Evolutionary conservation across 2,888 invertebrate species (phyloP).

Genomic region (Dolichomitus sp.): DNA sequence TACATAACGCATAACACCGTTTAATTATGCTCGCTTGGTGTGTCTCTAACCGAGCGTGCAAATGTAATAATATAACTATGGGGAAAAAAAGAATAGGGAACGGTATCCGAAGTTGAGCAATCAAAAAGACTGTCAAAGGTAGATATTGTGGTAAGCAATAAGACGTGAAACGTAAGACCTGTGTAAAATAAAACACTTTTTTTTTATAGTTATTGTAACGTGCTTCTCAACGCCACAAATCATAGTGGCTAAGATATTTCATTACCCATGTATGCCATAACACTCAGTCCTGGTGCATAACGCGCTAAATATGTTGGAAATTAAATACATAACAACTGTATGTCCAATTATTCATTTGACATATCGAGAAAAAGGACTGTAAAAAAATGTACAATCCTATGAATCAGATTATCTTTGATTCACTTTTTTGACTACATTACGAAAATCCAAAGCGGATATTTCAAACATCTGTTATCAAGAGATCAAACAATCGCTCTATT

Average conservation of each 20-base stretch:
- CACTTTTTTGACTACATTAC: too few species aligned
- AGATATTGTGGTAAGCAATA: background rate
- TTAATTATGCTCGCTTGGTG: constrained; percentile 14
- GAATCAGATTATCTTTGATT: too few species aligned
- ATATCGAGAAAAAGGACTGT: background rate
- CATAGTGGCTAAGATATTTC: too few species aligned
- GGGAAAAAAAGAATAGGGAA: background rate
- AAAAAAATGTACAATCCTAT: background rate
- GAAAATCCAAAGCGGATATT: too few species aligned
- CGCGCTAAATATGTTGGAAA: background rate
- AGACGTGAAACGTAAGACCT: background rate
- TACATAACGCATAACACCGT: background rate
- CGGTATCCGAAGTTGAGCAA: background rate
- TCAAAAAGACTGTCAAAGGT: background rate
- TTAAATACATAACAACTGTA: background rate
- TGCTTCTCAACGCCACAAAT: too few species aligned
- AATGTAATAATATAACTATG: constrained; percentile 2
- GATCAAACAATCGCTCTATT: too few species aligned
- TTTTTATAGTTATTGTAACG: too few species aligned
- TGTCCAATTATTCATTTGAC: background rate
- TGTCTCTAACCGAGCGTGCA: constrained; percentile 22
- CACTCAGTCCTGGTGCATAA: background rate
- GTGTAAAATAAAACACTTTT: too few species aligned
- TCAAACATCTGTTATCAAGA: too few species aligned
- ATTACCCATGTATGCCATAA: too few species aligned